phyloP scores from a whole-genome alignment of 2,797 vertebrate genomes.

The Alauda arvensis region DNA sequence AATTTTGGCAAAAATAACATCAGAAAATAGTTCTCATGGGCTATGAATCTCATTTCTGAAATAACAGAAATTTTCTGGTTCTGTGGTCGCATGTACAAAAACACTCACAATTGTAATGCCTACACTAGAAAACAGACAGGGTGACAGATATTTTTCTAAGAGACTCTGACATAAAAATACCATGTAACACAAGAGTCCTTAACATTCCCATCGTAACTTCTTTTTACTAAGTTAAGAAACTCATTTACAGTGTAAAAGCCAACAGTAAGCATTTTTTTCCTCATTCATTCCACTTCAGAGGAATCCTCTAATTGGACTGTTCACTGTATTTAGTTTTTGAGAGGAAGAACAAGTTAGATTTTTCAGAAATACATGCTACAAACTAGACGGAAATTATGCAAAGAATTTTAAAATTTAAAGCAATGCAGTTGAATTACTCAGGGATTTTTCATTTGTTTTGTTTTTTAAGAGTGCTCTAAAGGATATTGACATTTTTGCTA shows the following conservation, averaged over 20 bases:
- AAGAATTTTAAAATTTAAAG: conserved; percentile 49
- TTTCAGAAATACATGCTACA: not conserved
- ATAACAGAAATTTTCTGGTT: not conserved
- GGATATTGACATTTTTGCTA: conserved; percentile 98
- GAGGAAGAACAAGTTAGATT: not conserved
- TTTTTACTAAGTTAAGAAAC: not conserved
- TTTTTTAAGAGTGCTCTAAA: conserved; percentile 67
- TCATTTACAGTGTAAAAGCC: not conserved
- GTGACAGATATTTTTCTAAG: not conserved
- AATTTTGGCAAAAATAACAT: not conserved
- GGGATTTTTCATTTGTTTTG: not conserved
- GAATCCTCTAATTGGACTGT: not conserved
- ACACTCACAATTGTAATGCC: not conserved
- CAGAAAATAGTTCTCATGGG: not conserved
- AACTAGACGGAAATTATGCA: conserved; percentile 28
- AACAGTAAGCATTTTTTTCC: not conserved
- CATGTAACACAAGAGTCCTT: not conserved
- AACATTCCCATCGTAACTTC: not conserved
- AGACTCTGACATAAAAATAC: not conserved
- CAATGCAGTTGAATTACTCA: not conserved
- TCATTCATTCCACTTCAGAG: not conserved
- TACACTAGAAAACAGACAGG: not conserved
- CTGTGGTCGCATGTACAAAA: not conserved
- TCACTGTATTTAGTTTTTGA: not conserved
- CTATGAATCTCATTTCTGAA: not conserved